Percentiles rank a stretch among this genome's conserved stretches.
Conservation (phyloP, 2,888 invertebrate genomes). For the Andrena fulva region DNA sequence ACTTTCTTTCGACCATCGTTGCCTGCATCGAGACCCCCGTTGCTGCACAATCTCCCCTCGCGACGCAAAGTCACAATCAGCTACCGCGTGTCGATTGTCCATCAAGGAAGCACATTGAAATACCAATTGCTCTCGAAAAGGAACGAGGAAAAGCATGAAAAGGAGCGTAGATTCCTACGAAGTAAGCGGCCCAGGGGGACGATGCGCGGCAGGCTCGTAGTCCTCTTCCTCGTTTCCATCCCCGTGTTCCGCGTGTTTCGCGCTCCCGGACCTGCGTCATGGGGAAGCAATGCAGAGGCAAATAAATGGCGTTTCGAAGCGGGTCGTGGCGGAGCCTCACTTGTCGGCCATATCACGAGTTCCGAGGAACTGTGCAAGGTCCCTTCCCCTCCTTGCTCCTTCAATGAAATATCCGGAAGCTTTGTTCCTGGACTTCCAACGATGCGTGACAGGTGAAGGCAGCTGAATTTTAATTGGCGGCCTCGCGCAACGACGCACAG, state of each 20-base stretch:
- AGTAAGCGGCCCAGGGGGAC: slow-evolving; percentile 88
- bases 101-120: not conserved
- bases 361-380: slow-evolving; percentile 51
- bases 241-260: slow-evolving; percentile 7
- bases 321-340: slow-evolving; percentile 33
- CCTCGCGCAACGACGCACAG: slow-evolving; percentile 31
- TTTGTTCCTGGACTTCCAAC: slow-evolving; percentile 48
- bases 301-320: slow-evolving; percentile 22
- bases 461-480: slow-evolving; percentile 52
- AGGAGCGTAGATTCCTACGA: slow-evolving; percentile 85
- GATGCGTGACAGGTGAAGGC: slow-evolving; percentile 32
- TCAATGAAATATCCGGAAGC: slow-evolving; percentile 60
- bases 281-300: slow-evolving; percentile 39
- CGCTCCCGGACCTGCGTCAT: slow-evolving; percentile 6
- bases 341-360: slow-evolving; percentile 50
- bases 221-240: slow-evolving; percentile 82
- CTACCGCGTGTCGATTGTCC: not conserved
- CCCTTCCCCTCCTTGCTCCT: slow-evolving; percentile 24
- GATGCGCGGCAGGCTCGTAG: slow-evolving; percentile 89
- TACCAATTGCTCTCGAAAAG: not conserved
- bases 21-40: too few species aligned
- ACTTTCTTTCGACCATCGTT: too few species aligned
- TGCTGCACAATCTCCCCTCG: too few species aligned
- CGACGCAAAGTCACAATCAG: not conserved
- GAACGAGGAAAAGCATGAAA: not conserved